phyloP scores from a whole-genome alignment of 2,888 invertebrate genomes.

The Junonia oenone region DNA sequence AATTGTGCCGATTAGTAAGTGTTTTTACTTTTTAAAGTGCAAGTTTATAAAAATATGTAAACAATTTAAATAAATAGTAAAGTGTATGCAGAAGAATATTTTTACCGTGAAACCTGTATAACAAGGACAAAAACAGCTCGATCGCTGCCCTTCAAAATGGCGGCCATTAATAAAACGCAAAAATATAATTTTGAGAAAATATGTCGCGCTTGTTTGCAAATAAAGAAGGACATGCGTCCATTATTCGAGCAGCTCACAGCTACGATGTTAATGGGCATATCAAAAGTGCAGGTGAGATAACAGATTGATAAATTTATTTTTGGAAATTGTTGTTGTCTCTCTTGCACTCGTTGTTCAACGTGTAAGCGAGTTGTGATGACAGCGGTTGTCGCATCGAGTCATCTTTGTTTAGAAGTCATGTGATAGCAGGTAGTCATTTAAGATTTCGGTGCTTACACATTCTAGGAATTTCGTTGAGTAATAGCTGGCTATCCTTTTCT shows the following conservation, averaged over 20 bases:
- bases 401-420: conserved; percentile 72
- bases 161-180: conserved; percentile 54
- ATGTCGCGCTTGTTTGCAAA: conserved; percentile 81
- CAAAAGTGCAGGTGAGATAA: conserved; percentile 79
- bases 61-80: neutral
- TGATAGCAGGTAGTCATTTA: conserved; percentile 39
- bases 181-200: conserved; percentile 78
- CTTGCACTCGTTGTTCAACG: conserved; percentile 45
- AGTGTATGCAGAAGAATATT: neutral
- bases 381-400: conserved; percentile 55
- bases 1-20: conserved; percentile 1
- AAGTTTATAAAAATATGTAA: neutral
- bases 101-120: conserved; percentile 31
- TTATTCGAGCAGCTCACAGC: conserved; percentile 82
- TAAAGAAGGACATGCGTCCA: conserved; percentile 83
- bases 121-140: conserved; percentile 61
- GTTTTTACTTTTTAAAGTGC: neutral
- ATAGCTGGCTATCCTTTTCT: conserved; percentile 62
- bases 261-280: conserved; percentile 83
- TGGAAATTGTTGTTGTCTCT: conserved; percentile 63
- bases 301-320: conserved; percentile 55
- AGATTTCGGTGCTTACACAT: conserved; percentile 48
- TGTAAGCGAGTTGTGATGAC: conserved; percentile 31
- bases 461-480: conserved; percentile 64
- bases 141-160: conserved; percentile 67